These are phyloP conservation scores for Galbula dea DNA, from an alignment of 2,113 vertebrate genomes.

Conservation along the genomic window DNA sequence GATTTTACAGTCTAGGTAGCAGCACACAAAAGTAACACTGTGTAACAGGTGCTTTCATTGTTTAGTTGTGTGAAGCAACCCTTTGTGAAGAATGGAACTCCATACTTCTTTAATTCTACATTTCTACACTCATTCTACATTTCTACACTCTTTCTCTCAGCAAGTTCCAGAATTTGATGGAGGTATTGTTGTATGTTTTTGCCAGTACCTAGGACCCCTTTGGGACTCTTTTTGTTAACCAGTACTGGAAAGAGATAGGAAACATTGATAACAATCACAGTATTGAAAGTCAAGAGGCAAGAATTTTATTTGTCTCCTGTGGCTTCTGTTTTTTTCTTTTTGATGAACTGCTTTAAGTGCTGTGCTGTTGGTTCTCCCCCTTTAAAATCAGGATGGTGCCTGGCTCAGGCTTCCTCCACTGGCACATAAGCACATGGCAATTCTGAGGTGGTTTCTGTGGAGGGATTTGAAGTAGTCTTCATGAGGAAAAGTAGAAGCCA, in stretches of 20 bases:
- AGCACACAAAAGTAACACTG: accelerated
- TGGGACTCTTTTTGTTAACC: not conserved
- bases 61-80: not conserved
- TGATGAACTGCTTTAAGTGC: not conserved
- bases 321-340: not conserved
- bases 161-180: not conserved
- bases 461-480: not conserved
- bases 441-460: not conserved
- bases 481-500: accelerated
- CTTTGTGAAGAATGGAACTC: not conserved
- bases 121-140: too few species aligned
- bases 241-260: not conserved
- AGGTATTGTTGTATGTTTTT: not conserved
- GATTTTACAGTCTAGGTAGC: not conserved
- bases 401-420: not conserved
- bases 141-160: not conserved
- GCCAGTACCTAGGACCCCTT: not conserved
- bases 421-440: not conserved
- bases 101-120: accelerated
- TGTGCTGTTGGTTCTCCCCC: not conserved
- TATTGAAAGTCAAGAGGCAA: not conserved
- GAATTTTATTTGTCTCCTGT: not conserved
- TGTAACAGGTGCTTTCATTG: not conserved
- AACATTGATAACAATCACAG: not conserved
- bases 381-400: not conserved